Evolutionary conservation across 2,888 invertebrate genomes (phyloP).

Genomic region (Tenthredo mesomela): DNA sequence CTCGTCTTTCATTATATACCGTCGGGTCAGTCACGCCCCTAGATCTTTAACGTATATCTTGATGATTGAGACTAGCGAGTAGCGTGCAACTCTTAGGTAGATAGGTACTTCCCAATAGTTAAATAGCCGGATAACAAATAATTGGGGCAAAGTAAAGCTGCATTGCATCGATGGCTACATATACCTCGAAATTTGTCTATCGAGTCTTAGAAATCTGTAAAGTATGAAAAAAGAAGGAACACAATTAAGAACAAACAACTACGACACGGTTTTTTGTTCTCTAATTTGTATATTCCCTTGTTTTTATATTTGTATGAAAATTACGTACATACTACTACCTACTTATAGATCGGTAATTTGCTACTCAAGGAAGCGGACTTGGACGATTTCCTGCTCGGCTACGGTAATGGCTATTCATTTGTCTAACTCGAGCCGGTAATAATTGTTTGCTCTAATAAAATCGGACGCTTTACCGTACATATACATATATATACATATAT

Average conservation of each 20-base stretch:
- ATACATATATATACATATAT: not conserved
- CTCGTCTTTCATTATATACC: conserved; percentile 14
- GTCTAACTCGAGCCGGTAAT: not conserved
- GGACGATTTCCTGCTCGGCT: not conserved
- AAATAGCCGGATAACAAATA: not conserved
- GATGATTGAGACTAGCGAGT: not conserved
- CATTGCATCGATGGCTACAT: not conserved
- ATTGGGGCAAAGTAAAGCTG: not conserved
- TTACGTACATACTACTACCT: not conserved
- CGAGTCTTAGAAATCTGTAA: not conserved
- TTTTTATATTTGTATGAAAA: not conserved
- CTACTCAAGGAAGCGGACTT: not conserved
- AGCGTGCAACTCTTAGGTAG: not conserved
- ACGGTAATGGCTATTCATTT: conserved; percentile 26
- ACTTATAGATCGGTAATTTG: not conserved
- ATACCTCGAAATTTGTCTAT: not conserved
- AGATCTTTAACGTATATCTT: not conserved
- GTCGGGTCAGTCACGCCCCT: conserved; percentile 25
- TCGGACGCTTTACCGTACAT: not conserved
- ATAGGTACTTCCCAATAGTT: not conserved
- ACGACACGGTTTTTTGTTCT: not conserved
- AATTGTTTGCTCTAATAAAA: conserved; percentile 32
- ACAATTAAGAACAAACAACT: too few relatives aligned
- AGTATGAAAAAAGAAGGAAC: not conserved
- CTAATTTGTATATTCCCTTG: too few relatives aligned